These are phyloP conservation scores for Drosophila tropicalis DNA, from an alignment of 1,140 invertebrate species.

Conservation along the genomic window DNA sequence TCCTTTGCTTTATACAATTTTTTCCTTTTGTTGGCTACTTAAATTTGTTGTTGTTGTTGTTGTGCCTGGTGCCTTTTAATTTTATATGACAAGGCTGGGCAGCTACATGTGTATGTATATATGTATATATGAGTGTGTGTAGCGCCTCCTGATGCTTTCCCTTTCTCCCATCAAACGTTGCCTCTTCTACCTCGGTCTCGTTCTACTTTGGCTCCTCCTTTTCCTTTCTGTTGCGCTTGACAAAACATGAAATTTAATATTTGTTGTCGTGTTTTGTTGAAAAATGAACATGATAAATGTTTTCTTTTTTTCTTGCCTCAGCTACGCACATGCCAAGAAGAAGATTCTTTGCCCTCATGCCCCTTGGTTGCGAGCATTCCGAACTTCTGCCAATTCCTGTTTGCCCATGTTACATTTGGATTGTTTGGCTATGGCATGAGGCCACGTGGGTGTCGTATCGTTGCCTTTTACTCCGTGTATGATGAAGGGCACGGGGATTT, in stretches of 20 bases:
- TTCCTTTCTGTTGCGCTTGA: conserved; percentile 59
- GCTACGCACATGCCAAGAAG: conserved; percentile 35
- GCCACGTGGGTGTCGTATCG: conserved; percentile 51
- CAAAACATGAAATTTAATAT: conserved; percentile 75
- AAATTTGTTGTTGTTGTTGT: conserved; percentile 19
- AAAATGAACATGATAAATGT: conserved; percentile 63
- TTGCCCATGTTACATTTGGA: conserved; percentile 33
- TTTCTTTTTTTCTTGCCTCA: conserved; percentile 27
- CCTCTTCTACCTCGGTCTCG: conserved; percentile 10
- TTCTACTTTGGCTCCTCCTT: conserved; percentile 17
- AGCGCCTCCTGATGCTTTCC: conserved; percentile 4
- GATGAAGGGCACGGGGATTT: conserved; percentile 49
- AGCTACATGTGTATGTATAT: conserved; percentile 5
- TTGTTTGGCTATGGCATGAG: conserved; percentile 37
- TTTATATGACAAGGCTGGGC: conserved; percentile 37
- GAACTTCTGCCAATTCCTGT: conserved; percentile 7
- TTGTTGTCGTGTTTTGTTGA: conserved; percentile 55
- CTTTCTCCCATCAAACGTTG: not conserved
- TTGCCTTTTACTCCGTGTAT: conserved; percentile 14
- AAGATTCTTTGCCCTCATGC: conserved; percentile 23
- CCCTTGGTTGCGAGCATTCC: not conserved
- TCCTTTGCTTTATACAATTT: not conserved
- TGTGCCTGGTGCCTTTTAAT: conserved; percentile 33
- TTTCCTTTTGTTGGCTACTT: conserved; percentile 29
- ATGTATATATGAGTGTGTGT: not conserved